Evolutionary conservation across 2,888 invertebrate species (phyloP), one percentile per base, ranked within the genome.

Genomic region (Oasisia sp.): DNA sequence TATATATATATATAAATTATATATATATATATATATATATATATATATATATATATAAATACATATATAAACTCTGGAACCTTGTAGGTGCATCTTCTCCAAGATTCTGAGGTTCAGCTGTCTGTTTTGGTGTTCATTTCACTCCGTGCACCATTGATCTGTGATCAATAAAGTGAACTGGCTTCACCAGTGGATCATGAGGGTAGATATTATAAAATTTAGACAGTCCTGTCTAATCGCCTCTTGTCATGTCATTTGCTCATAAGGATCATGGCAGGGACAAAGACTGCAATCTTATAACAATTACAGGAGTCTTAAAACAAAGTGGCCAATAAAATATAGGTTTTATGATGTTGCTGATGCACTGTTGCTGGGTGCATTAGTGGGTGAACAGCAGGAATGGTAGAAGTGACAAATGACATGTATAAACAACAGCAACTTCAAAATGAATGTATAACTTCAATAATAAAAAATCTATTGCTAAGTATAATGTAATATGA

Each of bases 281-380:
- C 74, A 74, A 27, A 74, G 19, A 27, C 74, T 74, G 74, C 74
- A 74, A 74, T 74, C 74, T 74, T n/a, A 74, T 74, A 27, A 74
- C 74, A 3, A 1, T 74, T 74, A 74, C 19, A 74, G 74, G 19
- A 27, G 19, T 74, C 74, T n/a, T 74, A 19, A 74, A 74, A 74
- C 74, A 74, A 74, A 74, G 74, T 74, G 74, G 19, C 74, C 74
- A 74, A 74, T 74, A 74, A 74, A 74, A 74, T 74, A n/a, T 27
- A 3, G 74, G 74, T 74, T 74, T 50, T 27, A 74, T 8, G 27
- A 27, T 19, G 74, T 3, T 74, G 19, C 19, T 27, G 27, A 7
- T 74, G n/a, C 7, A 74, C 27, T 7, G 14, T 74, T 74, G 27
- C 74, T 5, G 7, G 0, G n/a, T 74, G 74, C 74, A 74, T 74